Conservation (phyloP, 2,797 vertebrate species). For the Enteromius afrohamiltoni region DNA sequence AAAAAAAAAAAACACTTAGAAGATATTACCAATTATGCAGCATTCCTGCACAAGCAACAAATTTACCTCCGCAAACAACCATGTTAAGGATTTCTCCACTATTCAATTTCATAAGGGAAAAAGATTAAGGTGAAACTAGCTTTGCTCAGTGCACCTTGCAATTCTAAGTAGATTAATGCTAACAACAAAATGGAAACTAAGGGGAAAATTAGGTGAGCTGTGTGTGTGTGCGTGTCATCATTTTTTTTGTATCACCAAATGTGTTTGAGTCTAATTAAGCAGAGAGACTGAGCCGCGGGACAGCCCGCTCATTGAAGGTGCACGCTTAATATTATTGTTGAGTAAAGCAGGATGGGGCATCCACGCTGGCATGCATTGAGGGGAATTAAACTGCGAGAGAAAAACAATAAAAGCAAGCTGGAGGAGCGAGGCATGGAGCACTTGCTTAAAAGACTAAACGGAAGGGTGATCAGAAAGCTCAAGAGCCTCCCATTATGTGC, state of each 20-base stretch:
- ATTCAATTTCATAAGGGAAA: slow-evolving; percentile 37
- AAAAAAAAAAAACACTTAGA: not conserved
- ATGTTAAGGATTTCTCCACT: slow-evolving; percentile 34
- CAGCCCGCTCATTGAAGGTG: slow-evolving; percentile 55
- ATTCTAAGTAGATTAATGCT: slow-evolving; percentile 54
- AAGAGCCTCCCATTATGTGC: slow-evolving; percentile 56
- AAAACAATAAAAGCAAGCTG: slow-evolving; percentile 58
- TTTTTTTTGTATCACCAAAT: slow-evolving; percentile 20
- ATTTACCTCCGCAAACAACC: slow-evolving; percentile 34
- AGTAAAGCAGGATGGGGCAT: slow-evolving; percentile 43
- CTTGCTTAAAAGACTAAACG: slow-evolving; percentile 57
- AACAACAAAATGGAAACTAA: slow-evolving; percentile 44
- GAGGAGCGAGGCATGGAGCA: slow-evolving; percentile 46
- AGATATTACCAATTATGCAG: slow-evolving; percentile 38
- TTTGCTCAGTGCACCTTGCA: slow-evolving; percentile 48
- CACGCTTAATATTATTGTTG: slow-evolving; percentile 58
- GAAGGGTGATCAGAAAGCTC: slow-evolving; percentile 53
- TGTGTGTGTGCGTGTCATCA: slow-evolving; percentile 20
- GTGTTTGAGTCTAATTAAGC: slow-evolving; percentile 61
- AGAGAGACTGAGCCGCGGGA: slow-evolving; percentile 51
- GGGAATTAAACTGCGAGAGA: slow-evolving; percentile 56
- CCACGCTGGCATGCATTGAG: slow-evolving; percentile 44
- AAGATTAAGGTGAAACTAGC: slow-evolving; percentile 50
- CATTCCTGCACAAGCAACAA: slow-evolving; percentile 16
- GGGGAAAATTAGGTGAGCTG: slow-evolving; percentile 40